Conservation (phyloP, 2,888 invertebrate genomes). For the Girardia tigrina region DNA sequence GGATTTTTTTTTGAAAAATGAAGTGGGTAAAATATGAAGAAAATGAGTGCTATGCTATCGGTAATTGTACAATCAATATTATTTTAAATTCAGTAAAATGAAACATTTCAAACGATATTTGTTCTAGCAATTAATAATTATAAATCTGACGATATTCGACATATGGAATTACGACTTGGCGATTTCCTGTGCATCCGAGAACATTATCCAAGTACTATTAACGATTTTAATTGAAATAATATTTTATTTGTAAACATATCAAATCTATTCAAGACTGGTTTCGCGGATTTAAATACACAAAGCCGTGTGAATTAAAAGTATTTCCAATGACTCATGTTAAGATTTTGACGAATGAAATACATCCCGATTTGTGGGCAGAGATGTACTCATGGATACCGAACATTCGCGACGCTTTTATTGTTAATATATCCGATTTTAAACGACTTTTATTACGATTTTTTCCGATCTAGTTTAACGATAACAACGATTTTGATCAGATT, state of each 20-base stretch:
- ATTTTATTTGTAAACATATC: too few relatives aligned
- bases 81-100: neutral
- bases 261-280: neutral
- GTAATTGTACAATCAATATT: neutral
- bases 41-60: neutral
- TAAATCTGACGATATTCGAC: neutral
- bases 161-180: neutral
- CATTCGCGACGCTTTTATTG: neutral
- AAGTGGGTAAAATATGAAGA: slow-evolving; percentile 13
- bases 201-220: neutral
- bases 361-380: neutral
- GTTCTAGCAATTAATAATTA: slow-evolving; percentile 7
- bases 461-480: neutral
- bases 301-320: neutral
- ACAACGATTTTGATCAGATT: neutral
- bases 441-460: neutral
- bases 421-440: neutral
- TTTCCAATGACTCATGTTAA: neutral
- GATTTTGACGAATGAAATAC: neutral
- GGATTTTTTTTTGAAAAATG: neutral
- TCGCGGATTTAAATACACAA: slow-evolving; percentile 17
- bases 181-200: neutral
- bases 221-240: neutral
- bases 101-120: neutral
- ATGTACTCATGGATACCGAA: neutral